These are phyloP conservation scores for Perdita meconis DNA, from an alignment of 2,888 invertebrate species.

Conservation along the genomic window DNA sequence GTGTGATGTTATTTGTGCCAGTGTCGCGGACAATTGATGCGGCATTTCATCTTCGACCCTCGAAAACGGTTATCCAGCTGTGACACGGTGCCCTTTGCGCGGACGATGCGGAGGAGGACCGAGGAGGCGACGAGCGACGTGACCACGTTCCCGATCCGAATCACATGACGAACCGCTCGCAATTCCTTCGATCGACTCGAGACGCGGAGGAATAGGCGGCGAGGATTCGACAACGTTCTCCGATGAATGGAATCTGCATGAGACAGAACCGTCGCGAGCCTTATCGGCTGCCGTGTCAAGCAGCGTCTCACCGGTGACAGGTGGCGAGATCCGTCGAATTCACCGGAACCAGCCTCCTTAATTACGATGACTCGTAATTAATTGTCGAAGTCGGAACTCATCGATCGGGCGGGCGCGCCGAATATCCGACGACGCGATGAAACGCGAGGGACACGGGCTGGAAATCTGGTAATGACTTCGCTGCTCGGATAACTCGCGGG, in stretches of 20 bases:
- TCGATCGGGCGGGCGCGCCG: background rate
- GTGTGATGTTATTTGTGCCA: constrained; percentile 13
- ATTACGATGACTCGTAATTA: no score
- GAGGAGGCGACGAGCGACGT: constrained; percentile 8
- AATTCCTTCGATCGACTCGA: constrained; percentile 32
- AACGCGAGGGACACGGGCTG: background rate
- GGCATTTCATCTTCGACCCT: background rate
- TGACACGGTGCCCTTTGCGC: constrained; percentile 4
- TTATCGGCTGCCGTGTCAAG: background rate
- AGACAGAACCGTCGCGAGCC: background rate
- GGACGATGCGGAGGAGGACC: constrained; percentile 30
- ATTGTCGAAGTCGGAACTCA: background rate
- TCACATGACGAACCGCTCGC: constrained; percentile 52
- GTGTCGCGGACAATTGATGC: constrained; percentile 26
- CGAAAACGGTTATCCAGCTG: background rate
- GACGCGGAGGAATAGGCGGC: constrained; percentile 3
- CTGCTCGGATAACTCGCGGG: background rate
- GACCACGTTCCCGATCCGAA: constrained; percentile 16
- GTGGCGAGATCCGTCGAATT: no score
- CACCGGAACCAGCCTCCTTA: no score
- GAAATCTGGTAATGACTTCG: background rate
- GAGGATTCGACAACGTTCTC: no score
- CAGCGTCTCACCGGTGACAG: no score
- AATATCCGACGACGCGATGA: background rate
- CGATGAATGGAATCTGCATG: background rate